Percentiles rank a stretch among this genome's conserved stretches.
Conservation (phyloP, 2,888 invertebrate genomes). For the Tetanocera ferruginea region DNA sequence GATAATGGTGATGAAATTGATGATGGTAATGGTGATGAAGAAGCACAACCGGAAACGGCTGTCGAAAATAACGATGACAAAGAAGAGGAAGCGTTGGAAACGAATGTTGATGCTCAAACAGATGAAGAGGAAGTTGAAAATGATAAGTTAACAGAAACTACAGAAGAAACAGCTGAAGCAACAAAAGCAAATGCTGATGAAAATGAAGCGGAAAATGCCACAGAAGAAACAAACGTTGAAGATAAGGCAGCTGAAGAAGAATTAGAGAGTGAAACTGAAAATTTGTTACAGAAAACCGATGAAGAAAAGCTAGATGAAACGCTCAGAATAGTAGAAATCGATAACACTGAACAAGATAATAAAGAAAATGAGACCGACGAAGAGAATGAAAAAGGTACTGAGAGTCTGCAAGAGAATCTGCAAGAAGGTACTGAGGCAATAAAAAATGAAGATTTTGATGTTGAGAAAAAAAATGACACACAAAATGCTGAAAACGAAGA, state of each 20-base stretch:
- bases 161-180: slow-evolving; percentile 45
- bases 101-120: slow-evolving; percentile 40
- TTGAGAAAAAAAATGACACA: slow-evolving; percentile 35
- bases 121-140: slow-evolving; percentile 34
- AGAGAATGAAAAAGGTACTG: background rate
- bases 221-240: slow-evolving; percentile 43
- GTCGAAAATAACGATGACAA: slow-evolving; percentile 39
- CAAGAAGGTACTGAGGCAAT: background rate
- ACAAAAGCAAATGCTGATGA: slow-evolving; percentile 30
- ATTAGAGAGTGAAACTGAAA: slow-evolving; percentile 18
- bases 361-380: background rate
- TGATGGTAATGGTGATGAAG: slow-evolving; percentile 24
- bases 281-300: background rate
- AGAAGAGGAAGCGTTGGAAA: slow-evolving; percentile 47
- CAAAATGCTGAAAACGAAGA: slow-evolving; percentile 36
- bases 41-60: slow-evolving; percentile 43
- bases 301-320: background rate
- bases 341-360: background rate
- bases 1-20: slow-evolving; percentile 45
- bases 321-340: background rate
- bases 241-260: slow-evolving; percentile 34
- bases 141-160: background rate
- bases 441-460: slow-evolving; percentile 35
- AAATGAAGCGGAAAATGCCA: slow-evolving; percentile 22
- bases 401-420: background rate